Base-by-base conservation (phyloP, 1,140 invertebrate species). In the Solenopsis invicta region DNA sequence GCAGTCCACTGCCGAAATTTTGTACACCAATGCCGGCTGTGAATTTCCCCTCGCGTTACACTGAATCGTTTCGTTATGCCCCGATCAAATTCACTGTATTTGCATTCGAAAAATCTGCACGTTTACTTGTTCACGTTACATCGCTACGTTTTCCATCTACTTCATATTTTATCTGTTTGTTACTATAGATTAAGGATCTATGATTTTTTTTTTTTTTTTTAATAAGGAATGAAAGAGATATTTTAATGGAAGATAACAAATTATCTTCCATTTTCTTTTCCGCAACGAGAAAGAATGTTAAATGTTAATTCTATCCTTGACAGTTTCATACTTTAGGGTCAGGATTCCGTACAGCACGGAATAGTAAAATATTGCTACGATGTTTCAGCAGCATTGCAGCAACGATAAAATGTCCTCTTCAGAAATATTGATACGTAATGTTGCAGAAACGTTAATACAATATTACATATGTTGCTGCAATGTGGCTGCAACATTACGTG, bases 91-190 rank as follows among this genome's bases (percentile, higher is more conserved):
- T 66, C 50, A 45, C 74, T 66, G 61, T n/a, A 66, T 8, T 16
- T 85, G 29, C 18, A 45, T 10, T n/a, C 62, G 61, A 45, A 85
- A 76, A 77, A 85, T 76, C 81, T n/a, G n/a, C 29, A 18, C 37
- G 21, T 59, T 82, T 37, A 5, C n/a, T 54, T 29, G 6, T 76
- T 61, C 67, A 12, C 45, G n/a, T 76, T 62, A 75, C 24, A 61
- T 21, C 24, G 3, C n/a, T 18, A 5, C 41, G 10, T 75, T 64
- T 77, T 41, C 9, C 18, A 29, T 45, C 12, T 50, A n/a, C 24
- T 9, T 75, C 4, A 16, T 9, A 54, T 45, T 21, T n/a, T n/a
- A 34, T 4, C n/a, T 54, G 5, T 24, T 69, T 24, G 0, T 71
- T 34, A 61, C 10, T 29, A 54, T 18, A 78, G 6, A 48, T 8